phyloP scores from a whole-genome alignment of 2,888 invertebrate species.

The Orthonychiurus folsomi region DNA sequence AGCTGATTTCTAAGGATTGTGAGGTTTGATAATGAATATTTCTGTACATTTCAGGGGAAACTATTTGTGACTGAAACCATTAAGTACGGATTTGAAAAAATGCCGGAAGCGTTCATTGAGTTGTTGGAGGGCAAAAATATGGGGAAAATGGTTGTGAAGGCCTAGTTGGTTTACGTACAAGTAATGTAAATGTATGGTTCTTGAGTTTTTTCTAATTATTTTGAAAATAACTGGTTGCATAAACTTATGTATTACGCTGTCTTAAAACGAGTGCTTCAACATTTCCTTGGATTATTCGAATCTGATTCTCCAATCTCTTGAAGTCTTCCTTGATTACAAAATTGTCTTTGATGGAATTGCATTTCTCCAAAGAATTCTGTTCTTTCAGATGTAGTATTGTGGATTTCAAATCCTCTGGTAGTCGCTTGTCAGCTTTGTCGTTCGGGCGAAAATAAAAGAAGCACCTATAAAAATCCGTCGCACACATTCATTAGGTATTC shows the following conservation, averaged over 20 bases:
- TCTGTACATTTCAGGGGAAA: conserved; percentile 57
- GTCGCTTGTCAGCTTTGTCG: conserved; percentile 66
- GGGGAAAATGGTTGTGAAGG: conserved; percentile 63
- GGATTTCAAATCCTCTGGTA: conserved; percentile 63
- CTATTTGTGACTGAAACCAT: conserved; percentile 60
- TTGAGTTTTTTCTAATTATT: not conserved
- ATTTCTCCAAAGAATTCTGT: not conserved
- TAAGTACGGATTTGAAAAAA: conserved; percentile 63
- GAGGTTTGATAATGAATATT: too few relatives aligned
- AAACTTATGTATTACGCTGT: too few relatives aligned
- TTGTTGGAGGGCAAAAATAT: conserved; percentile 58
- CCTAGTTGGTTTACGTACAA: conserved; percentile 23
- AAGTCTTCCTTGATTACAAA: too few relatives aligned
- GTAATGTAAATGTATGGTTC: not conserved
- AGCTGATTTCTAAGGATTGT: too few relatives aligned
- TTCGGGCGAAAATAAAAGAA: conserved; percentile 67
- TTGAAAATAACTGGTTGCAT: not conserved
- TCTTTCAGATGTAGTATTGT: conserved; percentile 50
- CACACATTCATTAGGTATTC: not conserved
- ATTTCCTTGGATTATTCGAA: too few relatives aligned
- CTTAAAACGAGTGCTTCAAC: too few relatives aligned
- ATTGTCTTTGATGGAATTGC: too few relatives aligned
- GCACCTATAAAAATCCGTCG: conserved; percentile 43
- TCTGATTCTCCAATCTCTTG: too few relatives aligned
- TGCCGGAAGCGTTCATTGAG: conserved; percentile 59